Base-by-base conservation (phyloP, 2,888 invertebrate genomes). In the Sphaeridia pumilis region DNA sequence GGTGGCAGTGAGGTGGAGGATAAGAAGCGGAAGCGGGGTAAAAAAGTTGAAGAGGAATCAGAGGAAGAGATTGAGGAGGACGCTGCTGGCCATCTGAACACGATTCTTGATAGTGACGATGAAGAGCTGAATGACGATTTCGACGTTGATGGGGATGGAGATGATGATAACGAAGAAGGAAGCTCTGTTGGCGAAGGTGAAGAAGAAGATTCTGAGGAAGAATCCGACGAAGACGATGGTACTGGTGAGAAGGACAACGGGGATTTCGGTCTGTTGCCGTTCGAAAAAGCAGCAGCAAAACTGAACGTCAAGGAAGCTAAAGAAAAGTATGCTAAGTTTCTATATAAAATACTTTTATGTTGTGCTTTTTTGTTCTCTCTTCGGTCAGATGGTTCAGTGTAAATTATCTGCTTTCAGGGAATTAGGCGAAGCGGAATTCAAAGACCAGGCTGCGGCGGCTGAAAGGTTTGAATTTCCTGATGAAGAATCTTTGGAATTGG, bases 241-340 rank as follows among this genome's bases (percentile, higher is more conserved):
- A 68, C 67, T 36, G 64, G 56, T 14, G 73, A 63, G 68, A 54
- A 67, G 7, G 69, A 68, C 0, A 68, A 69, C 4, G 69, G 69
- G 2, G 78, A 80, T 56, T 79, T 80, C 56, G 82, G 86, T 67
- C 73, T 84, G 70, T 70, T 92, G 47, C 90, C 92, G 0, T 85
- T 93, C 68, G 92, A 93, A 73, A 87, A 82, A 68, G 80, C 82
- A 53, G 84, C 84, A 56, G 81, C 81, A 58, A 83, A 82, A 69
- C 73, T 92, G 3, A 82, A 81, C 67, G 82, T 80, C 68, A 82
- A 83, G 67, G 77, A 83, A 68, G 78, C 79, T 58, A 70, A 78
- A 61, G 80, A 84, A 59, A 75, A 71, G 76, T 77, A 68, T 66
- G 64, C 60, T 49, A 46, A 46, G 49, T 34, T 35, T 44, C n/a